Base-by-base conservation (phyloP, 2,888 invertebrate genomes). In the Catocala nupta region DNA sequence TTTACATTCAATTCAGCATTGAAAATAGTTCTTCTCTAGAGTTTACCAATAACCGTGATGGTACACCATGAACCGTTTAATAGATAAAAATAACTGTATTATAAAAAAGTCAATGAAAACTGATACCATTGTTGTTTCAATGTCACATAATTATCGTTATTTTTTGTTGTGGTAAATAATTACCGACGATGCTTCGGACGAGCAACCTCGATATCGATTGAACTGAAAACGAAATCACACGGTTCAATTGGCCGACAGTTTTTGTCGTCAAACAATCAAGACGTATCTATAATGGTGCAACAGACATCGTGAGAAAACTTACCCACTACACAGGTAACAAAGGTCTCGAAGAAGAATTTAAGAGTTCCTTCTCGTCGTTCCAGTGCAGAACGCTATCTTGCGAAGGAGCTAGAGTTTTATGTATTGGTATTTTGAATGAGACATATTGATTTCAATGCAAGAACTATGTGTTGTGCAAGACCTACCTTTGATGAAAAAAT, bases 51-150 rank as follows among this genome's bases (percentile, higher is more conserved):
- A 16, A 43, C 65, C 59, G 62, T 69, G 58, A 69, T 34, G 42
- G 36, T 34, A 59, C 42, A 53, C 61, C 64, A 68, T 68, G 34
- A 44, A 25, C 25, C 25, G 25, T 25, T 3, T 25, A 25, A 25
- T 25, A 25, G 1, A 25, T 25, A 25, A 25, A 25, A 25, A 25
- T 25, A 25, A 25, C 25, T 25, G 25, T 25, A 49, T 58, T 60
- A 65, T 59, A 80, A 80, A 85, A 81, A 77, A 66, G 63, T 68
- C 70, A 68, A 68, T 77, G 73, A 71, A 74, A 77, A 49, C 72
- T 73, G 71, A 78, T 73, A 66, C 77, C 72, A 85, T 86, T 86
- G 83, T 85, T 65, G 71, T 68, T 75, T 78, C 87, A 87, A 87
- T 87, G 88, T 77, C 85, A 80, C 55, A 66, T 61, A 67, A 73